Percentiles rank a stretch among this genome's conserved stretches.
Evolutionary conservation across 2,113 vertebrate genomes (phyloP).

Genomic region (Limanda limanda): DNA sequence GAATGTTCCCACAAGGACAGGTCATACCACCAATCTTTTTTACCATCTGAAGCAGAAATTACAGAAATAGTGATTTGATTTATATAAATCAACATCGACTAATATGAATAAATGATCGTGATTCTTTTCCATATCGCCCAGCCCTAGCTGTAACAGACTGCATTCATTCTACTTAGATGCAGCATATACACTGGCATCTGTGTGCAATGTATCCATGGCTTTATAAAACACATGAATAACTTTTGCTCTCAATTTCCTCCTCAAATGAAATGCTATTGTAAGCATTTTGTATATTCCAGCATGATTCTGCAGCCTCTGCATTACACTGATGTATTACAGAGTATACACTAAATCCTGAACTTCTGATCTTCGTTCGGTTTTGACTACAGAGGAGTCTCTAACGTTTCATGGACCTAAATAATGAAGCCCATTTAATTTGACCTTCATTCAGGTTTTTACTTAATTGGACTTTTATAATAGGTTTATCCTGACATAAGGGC

Average conservation of each 20-base stretch:
- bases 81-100: too few species aligned
- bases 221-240: neutral
- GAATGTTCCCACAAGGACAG: too few species aligned
- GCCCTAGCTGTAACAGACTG: neutral
- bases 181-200: neutral
- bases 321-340: neutral
- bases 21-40: too few species aligned
- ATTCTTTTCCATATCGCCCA: too few species aligned
- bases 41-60: too few species aligned
- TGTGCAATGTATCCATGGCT: neutral
- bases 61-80: too few species aligned
- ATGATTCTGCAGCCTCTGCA: conserved; percentile 2
- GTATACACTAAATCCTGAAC: conserved; percentile 12
- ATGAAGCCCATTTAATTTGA: neutral
- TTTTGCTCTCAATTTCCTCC: neutral
- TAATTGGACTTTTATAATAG: neutral
- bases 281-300: conserved; percentile 5
- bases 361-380: neutral
- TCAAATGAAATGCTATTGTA: neutral
- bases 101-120: too few species aligned
- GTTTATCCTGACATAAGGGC: neutral
- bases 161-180: neutral
- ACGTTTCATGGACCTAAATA: neutral
- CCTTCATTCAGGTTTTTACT: neutral
- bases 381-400: neutral